Evolutionary conservation across 2,888 invertebrate genomes (phyloP), one percentile per base, ranked within the genome.

Genomic region (Ophion slaviceki): DNA sequence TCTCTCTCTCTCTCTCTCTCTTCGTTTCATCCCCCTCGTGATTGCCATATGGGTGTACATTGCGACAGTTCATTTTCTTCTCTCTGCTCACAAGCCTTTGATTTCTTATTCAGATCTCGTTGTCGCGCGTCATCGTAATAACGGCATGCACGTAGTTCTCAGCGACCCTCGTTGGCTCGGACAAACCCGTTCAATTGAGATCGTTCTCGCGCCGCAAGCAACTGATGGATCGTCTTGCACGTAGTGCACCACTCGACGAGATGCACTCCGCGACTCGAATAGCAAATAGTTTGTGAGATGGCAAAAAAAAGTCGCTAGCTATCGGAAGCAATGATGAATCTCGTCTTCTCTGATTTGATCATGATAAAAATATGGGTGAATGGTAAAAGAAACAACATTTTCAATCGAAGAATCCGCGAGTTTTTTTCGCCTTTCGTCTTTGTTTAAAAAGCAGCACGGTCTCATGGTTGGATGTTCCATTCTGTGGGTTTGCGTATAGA

Each of bases 111-210:
- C 91, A 91, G 87, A 88, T 83, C 77, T 88, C 77, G 88, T 89
- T 88, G 90, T 88, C 90, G 87, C 88, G 75, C 87, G 75, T 59
- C 36, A 70, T 85, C 85, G 82, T 59, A 67, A 59, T 32, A 45
- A 47, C 45, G 24, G 32, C 28, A 71, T 66, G 64, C 70, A 59
- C 89, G 81, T 89, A 72, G 6, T 83, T 64, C 80, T 40, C 81
- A 17, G 81, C 90, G 89, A 91, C 93, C 92, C 93, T 93, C 88
- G 90, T 88, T 82, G 92, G 89, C 85, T 89, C 85, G 88, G 86
- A 91, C 90, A 92, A 93, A 93, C 93, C 91, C 91, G 93, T 93
- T 93, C 92, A 91, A 92, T 93, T 91, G 92, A 92, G 91, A 92
- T 91, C 90, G 89, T 91, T 90, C 67, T 57, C 57, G 14, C 10